A percentile compares a stretch with the other conserved stretches of the same genome.
Conservation (phyloP, 2,888 invertebrate genomes). For the Julus scandinavius region DNA sequence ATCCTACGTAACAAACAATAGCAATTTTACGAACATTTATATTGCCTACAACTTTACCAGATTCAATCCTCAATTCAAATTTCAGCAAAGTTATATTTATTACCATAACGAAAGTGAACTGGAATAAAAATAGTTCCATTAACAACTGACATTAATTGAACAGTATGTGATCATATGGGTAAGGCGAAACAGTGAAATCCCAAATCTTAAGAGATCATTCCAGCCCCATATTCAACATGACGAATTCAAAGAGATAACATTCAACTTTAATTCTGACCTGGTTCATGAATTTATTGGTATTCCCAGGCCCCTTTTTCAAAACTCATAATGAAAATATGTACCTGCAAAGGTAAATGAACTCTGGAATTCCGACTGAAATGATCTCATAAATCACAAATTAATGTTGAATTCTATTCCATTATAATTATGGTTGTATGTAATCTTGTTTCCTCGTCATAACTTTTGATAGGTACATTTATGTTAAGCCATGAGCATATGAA, state of each 20-base stretch:
- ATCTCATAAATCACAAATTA: slow-evolving; percentile 4
- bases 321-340: not conserved
- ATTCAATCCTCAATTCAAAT: no score
- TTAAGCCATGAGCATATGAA: not conserved
- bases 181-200: not conserved
- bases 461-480: not conserved
- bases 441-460: not conserved
- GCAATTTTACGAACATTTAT: no score
- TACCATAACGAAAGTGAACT: no score
- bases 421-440: not conserved
- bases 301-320: not conserved
- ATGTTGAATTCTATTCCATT: not conserved
- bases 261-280: slow-evolving; percentile 9
- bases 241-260: not conserved
- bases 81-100: no score
- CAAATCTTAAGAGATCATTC: not conserved
- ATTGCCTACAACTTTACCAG: no score
- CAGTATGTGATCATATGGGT: not conserved
- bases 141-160: no score
- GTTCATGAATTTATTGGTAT: not conserved
- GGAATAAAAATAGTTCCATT: no score
- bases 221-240: not conserved
- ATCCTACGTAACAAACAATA: no score
- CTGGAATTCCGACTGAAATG: not conserved
- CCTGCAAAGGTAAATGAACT: slow-evolving; percentile 5